phyloP scores from a whole-genome alignment of 2,113 vertebrate species.

The Neogale vison region DNA sequence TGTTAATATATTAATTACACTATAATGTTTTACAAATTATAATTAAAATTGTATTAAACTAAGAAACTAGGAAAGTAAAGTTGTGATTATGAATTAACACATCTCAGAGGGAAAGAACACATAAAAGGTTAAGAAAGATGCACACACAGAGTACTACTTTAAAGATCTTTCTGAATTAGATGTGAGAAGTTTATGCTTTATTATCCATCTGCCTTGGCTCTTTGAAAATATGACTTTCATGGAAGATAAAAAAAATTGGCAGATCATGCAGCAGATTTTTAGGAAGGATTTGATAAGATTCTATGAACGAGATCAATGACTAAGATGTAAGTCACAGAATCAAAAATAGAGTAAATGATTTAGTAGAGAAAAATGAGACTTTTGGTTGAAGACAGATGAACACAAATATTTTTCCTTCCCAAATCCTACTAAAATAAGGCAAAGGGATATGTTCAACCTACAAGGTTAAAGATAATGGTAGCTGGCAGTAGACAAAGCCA shows the following conservation, averaged over 20 bases:
- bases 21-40: not conserved
- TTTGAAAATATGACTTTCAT: constrained; percentile 34
- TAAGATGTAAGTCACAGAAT: not conserved
- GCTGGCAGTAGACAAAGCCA: not conserved
- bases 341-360: constrained; percentile 32
- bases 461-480: not conserved
- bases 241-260: constrained; percentile 16
- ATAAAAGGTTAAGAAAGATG: not conserved
- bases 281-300: constrained; percentile 28
- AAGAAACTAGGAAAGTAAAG: not conserved
- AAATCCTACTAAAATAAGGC: not conserved
- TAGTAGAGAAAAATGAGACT: constrained; percentile 30
- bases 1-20: not conserved
- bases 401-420: not conserved
- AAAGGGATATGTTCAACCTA: not conserved
- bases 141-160: not conserved
- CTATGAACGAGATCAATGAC: constrained; percentile 25
- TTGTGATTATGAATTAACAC: not conserved
- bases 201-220: not conserved
- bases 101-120: not conserved
- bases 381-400: not conserved
- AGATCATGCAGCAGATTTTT: not conserved
- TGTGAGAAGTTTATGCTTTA: not conserved
- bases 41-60: constrained; percentile 22
- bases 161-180: constrained; percentile 1